Percentiles rank a stretch among this genome's conserved stretches.
Conservation (phyloP, 1,140 invertebrate genomes). For the Penaeus indicus region DNA sequence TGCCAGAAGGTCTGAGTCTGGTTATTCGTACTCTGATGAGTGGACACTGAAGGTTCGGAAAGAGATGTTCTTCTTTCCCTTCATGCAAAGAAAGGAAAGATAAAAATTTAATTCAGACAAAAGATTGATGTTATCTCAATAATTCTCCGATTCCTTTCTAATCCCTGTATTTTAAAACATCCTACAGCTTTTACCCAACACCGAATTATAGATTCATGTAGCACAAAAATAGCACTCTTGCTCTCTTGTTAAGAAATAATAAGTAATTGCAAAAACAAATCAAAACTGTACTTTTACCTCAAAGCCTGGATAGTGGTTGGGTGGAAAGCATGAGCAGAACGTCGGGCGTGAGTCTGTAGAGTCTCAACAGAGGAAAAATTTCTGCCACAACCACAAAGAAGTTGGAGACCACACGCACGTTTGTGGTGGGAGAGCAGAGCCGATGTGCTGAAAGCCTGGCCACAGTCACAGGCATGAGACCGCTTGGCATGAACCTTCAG, state of each 20-base stretch:
- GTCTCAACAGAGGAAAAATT: constrained; percentile 38
- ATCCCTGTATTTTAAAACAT: no score
- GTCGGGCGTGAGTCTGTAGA: constrained; percentile 53
- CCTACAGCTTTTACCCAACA: no score
- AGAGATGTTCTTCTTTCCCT: constrained; percentile 31
- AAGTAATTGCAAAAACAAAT: neutral
- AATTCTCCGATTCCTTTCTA: neutral
- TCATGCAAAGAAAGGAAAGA: neutral
- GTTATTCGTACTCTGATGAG: neutral
- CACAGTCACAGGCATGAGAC: constrained; percentile 46
- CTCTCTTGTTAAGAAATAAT: neutral
- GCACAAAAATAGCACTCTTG: neutral
- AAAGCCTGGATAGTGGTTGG: constrained; percentile 49
- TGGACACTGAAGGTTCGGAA: neutral
- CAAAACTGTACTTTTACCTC: neutral
- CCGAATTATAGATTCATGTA: neutral
- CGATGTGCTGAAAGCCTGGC: constrained; percentile 47
- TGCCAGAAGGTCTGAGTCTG: constrained; percentile 23
- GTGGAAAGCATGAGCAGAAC: constrained; percentile 37
- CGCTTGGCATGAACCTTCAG: constrained; percentile 50
- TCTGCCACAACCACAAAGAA: constrained; percentile 37
- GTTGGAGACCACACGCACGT: constrained; percentile 39
- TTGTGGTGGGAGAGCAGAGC: constrained; percentile 42
- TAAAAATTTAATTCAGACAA: no score
- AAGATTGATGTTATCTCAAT: neutral